These are phyloP conservation scores for Gambusia affinis DNA, from an alignment of 2,113 vertebrate genomes.

Conservation along the genomic window DNA sequence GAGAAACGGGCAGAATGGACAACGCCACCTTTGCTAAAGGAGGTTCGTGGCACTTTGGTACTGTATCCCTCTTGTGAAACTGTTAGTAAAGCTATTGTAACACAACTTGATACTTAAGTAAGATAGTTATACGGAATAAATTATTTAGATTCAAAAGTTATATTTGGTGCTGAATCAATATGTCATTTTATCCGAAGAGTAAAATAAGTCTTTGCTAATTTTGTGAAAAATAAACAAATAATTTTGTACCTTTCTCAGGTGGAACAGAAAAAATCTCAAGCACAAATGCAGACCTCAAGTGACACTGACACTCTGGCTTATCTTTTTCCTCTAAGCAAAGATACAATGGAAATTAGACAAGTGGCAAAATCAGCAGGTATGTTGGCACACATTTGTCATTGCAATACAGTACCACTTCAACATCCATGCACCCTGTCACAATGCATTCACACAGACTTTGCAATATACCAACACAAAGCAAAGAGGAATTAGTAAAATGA, in stretches of 20 bases:
- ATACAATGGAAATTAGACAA: conserved; percentile 41
- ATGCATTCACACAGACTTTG: neutral
- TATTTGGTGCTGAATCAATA: neutral
- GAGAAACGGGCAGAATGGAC: conserved; percentile 60
- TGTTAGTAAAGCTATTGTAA: neutral
- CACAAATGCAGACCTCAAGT: conserved; percentile 37
- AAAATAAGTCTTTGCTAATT: neutral
- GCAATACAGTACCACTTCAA: neutral
- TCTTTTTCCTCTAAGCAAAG: conserved; percentile 20
- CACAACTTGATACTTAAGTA: neutral
- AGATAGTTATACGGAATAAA: neutral
- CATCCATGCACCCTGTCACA: neutral
- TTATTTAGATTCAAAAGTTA: neutral
- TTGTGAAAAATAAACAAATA: neutral
- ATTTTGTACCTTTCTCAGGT: conserved; percentile 35
- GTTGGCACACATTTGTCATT: neutral
- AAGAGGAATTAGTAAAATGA: too few relatives aligned
- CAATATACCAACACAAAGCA: neutral
- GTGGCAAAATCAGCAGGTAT: conserved; percentile 50
- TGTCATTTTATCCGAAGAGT: conserved; percentile 2
- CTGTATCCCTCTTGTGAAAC: neutral
- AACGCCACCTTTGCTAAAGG: conserved; percentile 55
- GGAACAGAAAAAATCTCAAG: conserved; percentile 52
- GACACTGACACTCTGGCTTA: conserved; percentile 28
- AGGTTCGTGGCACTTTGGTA: conserved; percentile 50